phyloP scores from a whole-genome alignment of 2,113 vertebrate genomes.

The Psittacara wagleri region DNA sequence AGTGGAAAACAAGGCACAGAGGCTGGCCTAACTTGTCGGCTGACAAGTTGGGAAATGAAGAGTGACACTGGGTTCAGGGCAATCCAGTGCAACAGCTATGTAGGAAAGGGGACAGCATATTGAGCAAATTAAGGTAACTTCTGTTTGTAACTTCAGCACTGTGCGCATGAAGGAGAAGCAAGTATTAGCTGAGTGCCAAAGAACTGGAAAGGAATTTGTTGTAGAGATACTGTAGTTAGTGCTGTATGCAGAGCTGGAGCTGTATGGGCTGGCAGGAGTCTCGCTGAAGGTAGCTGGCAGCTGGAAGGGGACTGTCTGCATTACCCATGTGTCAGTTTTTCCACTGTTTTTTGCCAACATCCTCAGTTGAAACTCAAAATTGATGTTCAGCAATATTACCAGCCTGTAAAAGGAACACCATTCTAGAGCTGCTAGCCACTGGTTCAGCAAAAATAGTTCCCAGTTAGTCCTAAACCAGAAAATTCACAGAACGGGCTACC shows the following conservation, averaged over 20 bases:
- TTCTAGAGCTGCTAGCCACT: not conserved
- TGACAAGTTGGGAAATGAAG: not conserved
- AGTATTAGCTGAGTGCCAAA: not conserved
- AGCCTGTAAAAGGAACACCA: not conserved
- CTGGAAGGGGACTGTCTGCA: rapidly evolving
- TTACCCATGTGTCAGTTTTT: not conserved
- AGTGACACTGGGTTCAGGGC: not conserved
- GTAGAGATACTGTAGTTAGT: not conserved
- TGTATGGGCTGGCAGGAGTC: not conserved
- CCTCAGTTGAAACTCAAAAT: not conserved
- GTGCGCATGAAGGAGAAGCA: not conserved
- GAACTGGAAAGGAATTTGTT: not conserved
- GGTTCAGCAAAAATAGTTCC: not conserved
- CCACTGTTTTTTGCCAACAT: not conserved
- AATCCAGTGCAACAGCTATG: not conserved
- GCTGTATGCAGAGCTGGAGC: not conserved
- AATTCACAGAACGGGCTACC: not conserved
- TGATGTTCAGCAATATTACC: not conserved
- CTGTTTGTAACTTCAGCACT: not conserved
- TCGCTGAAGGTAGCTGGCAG: not conserved
- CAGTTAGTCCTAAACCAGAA: not conserved
- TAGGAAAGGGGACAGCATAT: not conserved
- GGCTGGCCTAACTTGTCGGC: not conserved
- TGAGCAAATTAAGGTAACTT: not conserved
- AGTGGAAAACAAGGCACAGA: not conserved